Base-by-base conservation (phyloP, 2,113 vertebrate species). In the Recurvirostra avosetta region DNA sequence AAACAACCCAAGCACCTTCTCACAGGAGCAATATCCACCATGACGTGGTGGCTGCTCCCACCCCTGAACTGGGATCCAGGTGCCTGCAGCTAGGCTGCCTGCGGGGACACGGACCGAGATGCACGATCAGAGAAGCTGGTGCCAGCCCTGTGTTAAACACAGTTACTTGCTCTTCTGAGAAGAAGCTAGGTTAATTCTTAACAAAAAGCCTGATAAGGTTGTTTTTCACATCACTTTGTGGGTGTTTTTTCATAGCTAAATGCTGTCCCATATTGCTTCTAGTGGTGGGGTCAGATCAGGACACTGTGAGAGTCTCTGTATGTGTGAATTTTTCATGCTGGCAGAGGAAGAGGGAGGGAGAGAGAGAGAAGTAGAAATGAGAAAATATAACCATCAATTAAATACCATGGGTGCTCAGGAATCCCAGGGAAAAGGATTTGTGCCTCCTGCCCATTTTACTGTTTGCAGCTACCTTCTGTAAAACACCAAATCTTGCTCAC, bases 311-410 rank as follows among this genome's bases (percentile, higher is more conserved):
- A 91, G 36, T 53, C 56, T 88, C 43, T 91, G 12, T 74, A 16
- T 59, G 16, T 34, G 83, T 94, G 85, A 81, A 88, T 95, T 96
- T 97, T 94, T 96, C 82, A 71, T 94, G 75, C 87, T 94, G 78
- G 40, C 75, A 93, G 78, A 88, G 40, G 75, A 92, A 84, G 22
- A 73, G 29, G 63, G 40, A 97, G 41, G 55, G 58, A 61, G 62
- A 76, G n/a, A 84, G 18, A 12, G n/a, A 66, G 67, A 91, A 90
- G 52, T 5, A 84, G 62, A 22, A 89, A 88, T 72, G 47, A 93
- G 77, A 88, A 92, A 79, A 13, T 49, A 30, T 78, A 88, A 80
- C 55, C 32, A 55, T 80, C 79, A 86, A 22, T 80, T 79, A 88
- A 83, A 91, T 75, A 80, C 29, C n/a, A 40, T 63, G 16, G 3